phyloP scores from a whole-genome alignment of 2,797 vertebrate species.

The Emydoidea blandingii region DNA sequence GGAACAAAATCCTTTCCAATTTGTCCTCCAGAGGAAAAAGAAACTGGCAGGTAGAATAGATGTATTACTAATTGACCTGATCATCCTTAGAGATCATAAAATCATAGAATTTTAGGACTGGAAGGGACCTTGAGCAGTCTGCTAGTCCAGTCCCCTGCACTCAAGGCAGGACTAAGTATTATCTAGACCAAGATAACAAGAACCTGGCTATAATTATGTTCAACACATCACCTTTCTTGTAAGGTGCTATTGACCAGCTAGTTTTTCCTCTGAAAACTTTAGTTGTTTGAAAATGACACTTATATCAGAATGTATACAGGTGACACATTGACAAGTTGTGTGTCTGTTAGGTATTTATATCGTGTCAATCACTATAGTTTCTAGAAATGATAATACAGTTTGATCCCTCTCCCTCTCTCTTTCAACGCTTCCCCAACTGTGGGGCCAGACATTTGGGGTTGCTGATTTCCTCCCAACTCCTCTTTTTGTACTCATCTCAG shows the following conservation, averaged over 20 bases:
- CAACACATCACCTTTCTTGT: not conserved
- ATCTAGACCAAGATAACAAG: not conserved
- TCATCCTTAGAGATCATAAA: not conserved
- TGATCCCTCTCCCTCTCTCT: not conserved
- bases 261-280: constrained; percentile 24
- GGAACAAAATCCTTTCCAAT: not conserved
- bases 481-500: not conserved
- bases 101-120: too few relatives aligned
- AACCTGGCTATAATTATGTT: not conserved
- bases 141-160: too few relatives aligned
- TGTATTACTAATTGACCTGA: not conserved
- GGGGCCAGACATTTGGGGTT: not conserved
- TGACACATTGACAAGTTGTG: not conserved
- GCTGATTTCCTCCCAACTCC: not conserved
- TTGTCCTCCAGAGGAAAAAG: constrained; percentile 24
- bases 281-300: not conserved
- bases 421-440: not conserved
- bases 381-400: not conserved
- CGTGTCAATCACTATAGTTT: fast-evolving
- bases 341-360: not conserved
- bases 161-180: too few relatives aligned
- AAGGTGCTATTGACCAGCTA: not conserved
- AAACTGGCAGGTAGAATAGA: not conserved
- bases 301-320: not conserved
- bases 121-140: too few relatives aligned